Percentiles rank a stretch among this genome's conserved stretches.
These are phyloP conservation scores for Scarus forsteni DNA, from an alignment of 2,797 vertebrate species.

Conservation along the genomic window DNA sequence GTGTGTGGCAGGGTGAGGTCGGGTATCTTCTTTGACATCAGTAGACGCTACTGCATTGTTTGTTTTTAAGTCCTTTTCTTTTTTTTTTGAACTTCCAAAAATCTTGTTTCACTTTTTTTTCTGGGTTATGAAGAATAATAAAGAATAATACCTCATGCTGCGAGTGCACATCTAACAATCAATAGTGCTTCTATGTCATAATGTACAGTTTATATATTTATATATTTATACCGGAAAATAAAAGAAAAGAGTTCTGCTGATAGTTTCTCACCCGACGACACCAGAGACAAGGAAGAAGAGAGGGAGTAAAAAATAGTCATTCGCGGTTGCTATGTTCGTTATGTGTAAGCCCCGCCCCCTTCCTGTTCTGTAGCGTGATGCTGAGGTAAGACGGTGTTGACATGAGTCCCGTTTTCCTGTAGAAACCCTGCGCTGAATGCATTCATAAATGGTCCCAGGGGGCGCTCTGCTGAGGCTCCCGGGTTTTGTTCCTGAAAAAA, in stretches of 20 bases:
- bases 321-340: conserved; percentile 64
- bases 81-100: conserved; percentile 61
- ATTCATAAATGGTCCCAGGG: conserved; percentile 44
- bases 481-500: conserved; percentile 70
- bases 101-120: conserved; percentile 49
- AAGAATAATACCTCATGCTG: conserved; percentile 86
- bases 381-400: conserved; percentile 82
- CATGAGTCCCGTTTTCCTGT: conserved; percentile 65
- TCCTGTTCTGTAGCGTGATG: conserved; percentile 45
- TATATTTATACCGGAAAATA: conserved; percentile 75
- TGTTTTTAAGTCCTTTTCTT: conserved; percentile 12
- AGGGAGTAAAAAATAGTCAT: conserved; percentile 59
- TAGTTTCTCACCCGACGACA: conserved; percentile 66
- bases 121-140: conserved; percentile 76
- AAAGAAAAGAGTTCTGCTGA: conserved; percentile 53
- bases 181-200: conserved; percentile 84
- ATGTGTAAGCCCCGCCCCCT: conserved; percentile 53
- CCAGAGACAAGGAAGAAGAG: conserved; percentile 78
- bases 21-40: conserved; percentile 74
- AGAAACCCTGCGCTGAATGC: conserved; percentile 65
- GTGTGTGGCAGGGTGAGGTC: conserved; percentile 34
- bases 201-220: conserved; percentile 85
- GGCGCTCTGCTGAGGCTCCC: conserved; percentile 66
- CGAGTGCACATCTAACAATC: conserved; percentile 86
- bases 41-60: conserved; percentile 77